These are phyloP conservation scores for Desmodus rotundus DNA, from an alignment of 2,113 vertebrate species.

Conservation along the genomic window DNA sequence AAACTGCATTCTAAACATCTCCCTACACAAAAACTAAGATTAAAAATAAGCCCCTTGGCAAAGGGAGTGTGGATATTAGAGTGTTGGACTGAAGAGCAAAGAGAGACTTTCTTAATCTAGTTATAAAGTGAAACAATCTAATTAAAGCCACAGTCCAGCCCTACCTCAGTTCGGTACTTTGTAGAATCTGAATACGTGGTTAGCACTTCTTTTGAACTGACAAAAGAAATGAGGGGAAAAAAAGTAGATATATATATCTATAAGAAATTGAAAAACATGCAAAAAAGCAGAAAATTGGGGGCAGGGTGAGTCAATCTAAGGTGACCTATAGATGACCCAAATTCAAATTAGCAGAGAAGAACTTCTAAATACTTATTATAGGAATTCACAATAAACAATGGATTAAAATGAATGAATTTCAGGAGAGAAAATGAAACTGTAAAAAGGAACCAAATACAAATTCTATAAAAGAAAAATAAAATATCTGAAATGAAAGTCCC, in stretches of 20 bases:
- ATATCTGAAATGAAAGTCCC: too few relatives aligned
- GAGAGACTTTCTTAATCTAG: background rate
- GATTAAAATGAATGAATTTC: background rate
- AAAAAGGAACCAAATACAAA: background rate
- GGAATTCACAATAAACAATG: background rate
- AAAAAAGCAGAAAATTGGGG: background rate
- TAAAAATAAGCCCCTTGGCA: background rate
- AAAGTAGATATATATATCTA: too few relatives aligned
- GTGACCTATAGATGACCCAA: background rate
- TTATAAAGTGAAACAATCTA: background rate
- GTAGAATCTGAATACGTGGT: too few relatives aligned
- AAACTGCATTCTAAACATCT: background rate
- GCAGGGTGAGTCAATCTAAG: background rate
- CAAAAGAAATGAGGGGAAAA: too few relatives aligned
- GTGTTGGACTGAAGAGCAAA: background rate
- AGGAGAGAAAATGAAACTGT: background rate
- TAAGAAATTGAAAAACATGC: background rate
- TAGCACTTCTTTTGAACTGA: too few relatives aligned
- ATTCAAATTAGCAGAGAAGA: background rate
- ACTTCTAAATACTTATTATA: background rate
- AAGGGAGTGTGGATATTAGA: background rate
- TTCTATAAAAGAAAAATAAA: background rate
- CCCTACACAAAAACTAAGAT: background rate
- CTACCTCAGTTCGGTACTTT: too few relatives aligned
- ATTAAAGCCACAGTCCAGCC: background rate